Evolutionary conservation across 2,113 vertebrate genomes (phyloP).

Genomic region (Urocynchramus pylzowi): DNA sequence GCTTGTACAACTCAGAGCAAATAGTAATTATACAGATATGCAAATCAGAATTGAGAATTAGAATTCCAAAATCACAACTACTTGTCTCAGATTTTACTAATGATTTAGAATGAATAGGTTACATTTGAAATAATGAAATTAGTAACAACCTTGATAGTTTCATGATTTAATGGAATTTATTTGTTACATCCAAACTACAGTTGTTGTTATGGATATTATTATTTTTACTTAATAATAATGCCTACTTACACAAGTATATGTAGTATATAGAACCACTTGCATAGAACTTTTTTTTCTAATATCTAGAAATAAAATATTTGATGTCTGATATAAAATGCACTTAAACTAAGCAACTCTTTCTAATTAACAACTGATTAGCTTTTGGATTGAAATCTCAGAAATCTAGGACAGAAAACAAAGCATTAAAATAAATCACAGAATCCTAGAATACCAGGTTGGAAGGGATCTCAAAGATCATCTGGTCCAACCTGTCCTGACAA

Average conservation of each 20-base stretch:
- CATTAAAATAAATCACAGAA: not conserved
- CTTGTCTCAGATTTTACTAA: not conserved
- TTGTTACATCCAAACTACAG: not conserved
- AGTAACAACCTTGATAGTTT: not conserved
- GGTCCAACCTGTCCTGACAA: not conserved
- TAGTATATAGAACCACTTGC: not conserved
- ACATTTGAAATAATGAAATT: not conserved
- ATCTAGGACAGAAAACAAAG: not conserved
- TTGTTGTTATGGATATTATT: fast-evolving
- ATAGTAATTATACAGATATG: not conserved
- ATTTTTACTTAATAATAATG: not conserved
- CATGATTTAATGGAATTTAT: not conserved
- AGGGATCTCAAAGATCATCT: not conserved
- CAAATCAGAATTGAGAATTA: not conserved
- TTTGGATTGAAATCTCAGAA: not conserved
- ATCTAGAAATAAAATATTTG: not conserved
- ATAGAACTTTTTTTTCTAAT: not conserved
- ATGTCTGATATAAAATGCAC: not conserved
- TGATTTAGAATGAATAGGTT: not conserved
- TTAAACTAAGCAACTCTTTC: not conserved
- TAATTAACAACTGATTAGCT: not conserved
- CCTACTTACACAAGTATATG: not conserved
- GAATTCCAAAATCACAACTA: not conserved
- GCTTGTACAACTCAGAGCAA: not conserved
- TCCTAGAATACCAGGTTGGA: not conserved